Percentiles rank a stretch among this genome's conserved stretches.
Evolutionary conservation across 2,113 vertebrate species (phyloP).

Genomic region (Ibidorhyncha struthersii): DNA sequence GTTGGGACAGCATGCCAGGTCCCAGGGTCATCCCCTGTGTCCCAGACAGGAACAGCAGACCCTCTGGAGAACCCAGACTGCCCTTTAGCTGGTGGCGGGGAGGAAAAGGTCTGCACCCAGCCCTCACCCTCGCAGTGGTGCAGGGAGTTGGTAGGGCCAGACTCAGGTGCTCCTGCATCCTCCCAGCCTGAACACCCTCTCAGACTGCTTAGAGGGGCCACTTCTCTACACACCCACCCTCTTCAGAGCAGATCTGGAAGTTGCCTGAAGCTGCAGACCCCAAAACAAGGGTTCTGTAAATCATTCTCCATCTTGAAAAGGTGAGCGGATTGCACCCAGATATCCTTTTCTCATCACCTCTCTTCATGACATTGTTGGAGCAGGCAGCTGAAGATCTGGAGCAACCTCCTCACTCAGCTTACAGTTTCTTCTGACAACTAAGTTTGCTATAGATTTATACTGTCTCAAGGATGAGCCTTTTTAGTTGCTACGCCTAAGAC

Average conservation of each 20-base stretch:
- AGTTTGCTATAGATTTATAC: background rate
- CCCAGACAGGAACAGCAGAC: background rate
- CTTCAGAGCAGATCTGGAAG: background rate
- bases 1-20: background rate
- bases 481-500: background rate
- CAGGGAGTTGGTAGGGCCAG: background rate
- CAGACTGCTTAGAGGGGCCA: background rate
- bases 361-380: too few relatives aligned
- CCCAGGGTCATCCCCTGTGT: accelerated
- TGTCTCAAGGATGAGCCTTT: background rate
- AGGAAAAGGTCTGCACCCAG: background rate
- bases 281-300: background rate
- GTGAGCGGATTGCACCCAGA: accelerated
- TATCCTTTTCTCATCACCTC: background rate
- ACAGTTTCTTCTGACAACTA: background rate
- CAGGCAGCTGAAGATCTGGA: background rate
- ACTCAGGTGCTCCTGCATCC: accelerated
- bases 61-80: accelerated
- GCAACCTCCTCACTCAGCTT: background rate
- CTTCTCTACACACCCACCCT: background rate
- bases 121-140: background rate
- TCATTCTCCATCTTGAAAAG: background rate
- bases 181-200: background rate
- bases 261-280: background rate
- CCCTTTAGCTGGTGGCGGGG: background rate